Evolutionary conservation across 2,113 vertebrate species (phyloP).

Genomic region (Cricetomys ansorgei): DNA sequence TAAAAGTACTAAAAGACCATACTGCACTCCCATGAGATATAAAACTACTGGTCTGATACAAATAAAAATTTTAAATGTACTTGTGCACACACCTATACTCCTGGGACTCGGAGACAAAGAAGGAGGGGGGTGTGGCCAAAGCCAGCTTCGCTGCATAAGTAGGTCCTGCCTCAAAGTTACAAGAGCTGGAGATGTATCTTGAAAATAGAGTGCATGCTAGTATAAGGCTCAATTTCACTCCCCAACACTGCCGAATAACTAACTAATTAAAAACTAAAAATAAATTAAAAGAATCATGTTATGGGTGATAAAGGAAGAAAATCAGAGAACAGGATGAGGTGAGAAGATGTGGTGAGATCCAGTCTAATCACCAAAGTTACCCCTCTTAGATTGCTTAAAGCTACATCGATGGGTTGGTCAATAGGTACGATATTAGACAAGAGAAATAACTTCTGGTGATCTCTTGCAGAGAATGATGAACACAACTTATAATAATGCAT

Average conservation of each 20-base stretch:
- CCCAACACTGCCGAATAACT: background rate
- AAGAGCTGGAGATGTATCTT: background rate
- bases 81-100: background rate
- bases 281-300: background rate
- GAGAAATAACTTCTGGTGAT: background rate
- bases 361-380: background rate
- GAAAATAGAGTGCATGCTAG: background rate
- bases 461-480: background rate
- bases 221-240: background rate
- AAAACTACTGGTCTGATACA: background rate
- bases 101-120: background rate
- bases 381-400: background rate
- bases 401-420: background rate
- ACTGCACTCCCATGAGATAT: background rate
- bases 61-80: background rate
- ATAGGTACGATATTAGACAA: background rate
- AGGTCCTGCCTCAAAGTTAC: background rate
- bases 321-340: background rate
- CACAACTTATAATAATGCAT: background rate
- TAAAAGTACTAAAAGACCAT: background rate
- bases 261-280: background rate
- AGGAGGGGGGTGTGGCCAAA: background rate
- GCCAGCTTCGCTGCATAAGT: background rate
- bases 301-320: background rate
- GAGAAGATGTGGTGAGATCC: background rate